Base-by-base conservation (phyloP, 1,140 invertebrate genomes). In the Trigoniulus corallinus region DNA sequence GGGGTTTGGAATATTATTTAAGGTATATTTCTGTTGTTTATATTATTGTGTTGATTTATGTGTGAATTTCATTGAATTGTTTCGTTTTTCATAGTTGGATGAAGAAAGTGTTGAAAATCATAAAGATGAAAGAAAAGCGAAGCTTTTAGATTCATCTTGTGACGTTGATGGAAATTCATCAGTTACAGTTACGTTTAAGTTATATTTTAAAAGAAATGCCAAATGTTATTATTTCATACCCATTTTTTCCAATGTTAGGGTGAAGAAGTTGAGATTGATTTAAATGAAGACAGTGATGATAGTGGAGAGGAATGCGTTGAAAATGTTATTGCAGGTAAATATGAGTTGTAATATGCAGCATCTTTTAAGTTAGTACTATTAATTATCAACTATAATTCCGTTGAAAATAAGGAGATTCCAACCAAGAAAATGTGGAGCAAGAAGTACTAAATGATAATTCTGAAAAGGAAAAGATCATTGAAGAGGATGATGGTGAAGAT, bases 1-100 rank as follows among this genome's bases (percentile, higher is more conserved):
- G 70, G 95, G 95, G 2, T 82, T 98, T 65, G 88, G 84, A 40
- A 82, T 98, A 60, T 65, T 98, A 43, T 44, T 53, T 54, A 55
- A 54, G 15, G n/a, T n/a, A n/a, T n/a, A n/a, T n/a, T n/a, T n/a
- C n/a, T n/a, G n/a, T 55, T 12, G 44, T 24, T 45, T 53, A 27
- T 52, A 4, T 2, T 10, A 4, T 7, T 23, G 3, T 20, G 21
- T 20, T 53, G 13, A 7, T 15, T 54, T 45, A 4, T 12, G 15
- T 23, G 29, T 43, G 23, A 7, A 18, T 37, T 51, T 34, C 39
- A 22, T 34, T 45, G 27, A 34, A 20, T 18, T 50, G 21, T 43
- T 22, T 49, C 49, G 15, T 47, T 48, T 49, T 20, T n/a, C n/a
- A n/a, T 53, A 67, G 64, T 52, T 67, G n/a, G 66, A 67, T 48